A percentile compares a stretch with the other conserved stretches of the same genome.
These are phyloP conservation scores for Tridacna crocea DNA, from an alignment of 2,888 invertebrate genomes.

Conservation along the genomic window DNA sequence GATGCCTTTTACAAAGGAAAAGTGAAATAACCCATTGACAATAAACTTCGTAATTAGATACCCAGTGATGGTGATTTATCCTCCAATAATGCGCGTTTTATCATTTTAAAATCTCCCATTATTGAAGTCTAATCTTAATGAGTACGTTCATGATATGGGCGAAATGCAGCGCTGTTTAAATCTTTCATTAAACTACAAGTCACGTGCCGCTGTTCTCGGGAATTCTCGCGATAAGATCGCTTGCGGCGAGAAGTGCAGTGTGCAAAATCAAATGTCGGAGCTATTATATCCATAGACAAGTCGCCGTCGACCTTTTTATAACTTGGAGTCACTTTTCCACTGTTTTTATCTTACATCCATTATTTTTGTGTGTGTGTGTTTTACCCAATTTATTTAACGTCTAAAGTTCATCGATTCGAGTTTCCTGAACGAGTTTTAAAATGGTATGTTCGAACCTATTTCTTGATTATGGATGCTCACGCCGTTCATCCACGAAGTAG, in stretches of 20 bases:
- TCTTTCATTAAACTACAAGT: conserved; percentile 48
- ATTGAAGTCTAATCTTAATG: conserved; percentile 14
- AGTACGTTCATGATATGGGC: conserved; percentile 5
- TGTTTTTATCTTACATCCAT: no score
- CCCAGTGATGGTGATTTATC: neutral
- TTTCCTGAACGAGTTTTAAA: no score
- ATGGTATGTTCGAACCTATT: no score
- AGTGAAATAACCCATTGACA: no score
- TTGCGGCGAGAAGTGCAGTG: conserved; percentile 25
- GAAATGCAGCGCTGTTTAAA: conserved; percentile 32
- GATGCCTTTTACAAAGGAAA: no score
- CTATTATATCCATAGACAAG: neutral
- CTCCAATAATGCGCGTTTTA: conserved; percentile 1
- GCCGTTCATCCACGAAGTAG: no score
- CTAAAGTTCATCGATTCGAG: no score
- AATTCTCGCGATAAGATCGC: conserved; percentile 38
- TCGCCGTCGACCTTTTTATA: no score
- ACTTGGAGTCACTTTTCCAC: no score
- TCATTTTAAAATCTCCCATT: conserved; percentile 9
- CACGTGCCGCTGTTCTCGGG: conserved; percentile 47
- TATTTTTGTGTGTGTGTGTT: no score
- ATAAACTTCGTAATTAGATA: neutral
- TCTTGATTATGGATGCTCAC: no score
- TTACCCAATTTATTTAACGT: no score
- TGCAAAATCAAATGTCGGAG: conserved; percentile 20